phyloP scores from a whole-genome alignment of 2,888 invertebrate genomes.

The Nomada goodeniana region DNA sequence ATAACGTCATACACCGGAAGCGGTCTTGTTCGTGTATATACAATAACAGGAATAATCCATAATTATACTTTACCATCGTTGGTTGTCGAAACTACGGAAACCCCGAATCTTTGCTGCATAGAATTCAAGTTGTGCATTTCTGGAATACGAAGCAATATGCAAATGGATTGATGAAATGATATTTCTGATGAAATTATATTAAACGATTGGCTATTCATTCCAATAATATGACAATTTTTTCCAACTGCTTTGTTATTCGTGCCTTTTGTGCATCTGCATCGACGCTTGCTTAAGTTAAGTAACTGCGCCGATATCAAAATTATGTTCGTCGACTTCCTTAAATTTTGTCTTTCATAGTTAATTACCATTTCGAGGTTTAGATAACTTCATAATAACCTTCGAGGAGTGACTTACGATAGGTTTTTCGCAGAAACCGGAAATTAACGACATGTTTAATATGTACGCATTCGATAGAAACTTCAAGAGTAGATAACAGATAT shows the following conservation, averaged over 20 bases:
- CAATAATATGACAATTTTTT: too few species aligned
- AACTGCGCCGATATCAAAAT: too few species aligned
- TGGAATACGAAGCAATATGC: neutral
- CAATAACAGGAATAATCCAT: neutral
- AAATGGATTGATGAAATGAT: neutral
- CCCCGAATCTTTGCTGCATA: neutral
- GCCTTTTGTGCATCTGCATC: too few species aligned
- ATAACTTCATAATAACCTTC: neutral
- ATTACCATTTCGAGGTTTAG: neutral
- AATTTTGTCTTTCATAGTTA: too few species aligned
- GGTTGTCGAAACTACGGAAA: neutral
- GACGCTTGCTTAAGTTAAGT: too few species aligned
- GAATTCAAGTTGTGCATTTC: neutral
- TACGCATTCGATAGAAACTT: neutral
- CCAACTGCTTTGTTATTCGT: too few species aligned
- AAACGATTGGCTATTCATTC: too few species aligned
- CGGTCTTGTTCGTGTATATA: neutral
- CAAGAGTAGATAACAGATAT: neutral
- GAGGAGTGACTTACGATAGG: neutral
- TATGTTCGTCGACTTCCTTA: too few species aligned
- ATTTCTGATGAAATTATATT: too few species aligned
- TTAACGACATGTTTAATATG: neutral
- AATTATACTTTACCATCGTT: neutral
- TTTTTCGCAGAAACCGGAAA: neutral
- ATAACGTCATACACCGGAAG: conserved; percentile 15